Evolutionary conservation across 2,113 vertebrate genomes (phyloP), one percentile per base, ranked within the genome.

Genomic region (Sorex fumeus): DNA sequence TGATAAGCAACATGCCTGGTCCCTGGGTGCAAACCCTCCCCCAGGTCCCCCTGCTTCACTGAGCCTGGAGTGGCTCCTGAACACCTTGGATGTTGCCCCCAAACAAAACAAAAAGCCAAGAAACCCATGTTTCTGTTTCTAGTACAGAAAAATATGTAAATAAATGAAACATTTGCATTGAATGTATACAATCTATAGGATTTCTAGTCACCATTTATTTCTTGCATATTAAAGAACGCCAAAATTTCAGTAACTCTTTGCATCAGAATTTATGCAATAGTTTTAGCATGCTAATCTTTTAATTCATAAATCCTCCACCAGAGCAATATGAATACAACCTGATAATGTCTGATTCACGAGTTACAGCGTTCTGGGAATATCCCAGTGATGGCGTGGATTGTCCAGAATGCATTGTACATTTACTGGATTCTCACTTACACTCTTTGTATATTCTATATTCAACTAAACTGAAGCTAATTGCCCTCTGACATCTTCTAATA

Each of bases 111-210:
- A 10, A 10, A 75, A 27, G 1, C 7, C 53, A 36, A 90, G 28
- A 6, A 87, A 53, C 1, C 40, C 12, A 47, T 6, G 32, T 8
- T 4, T 84, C 23, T 92, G 1, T 71, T 78, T 75, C 60, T 50
- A 72, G 34, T 45, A 45, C 0, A 84, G 34, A 84, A 69, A 94
- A 76, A 6, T 32, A n/a, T 36, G 36, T n/a, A 62, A 23, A 76
- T 40, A 30, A 57, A 21, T 53, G 7, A 9, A 66, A 19, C 16
- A 40, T 16, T 62, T 92, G 90, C 9, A 72, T 9, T 32, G 57
- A 62, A 85, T 64, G 16, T 80, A 62, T 2, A 4, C 87, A 88
- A 57, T 71, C 45, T 36, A 93, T 27, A 92, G 25, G 77, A 88
- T 62, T 84, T 79, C 34, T 84, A 53, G 28, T 6, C 9, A 81